Evolutionary conservation across 2,113 vertebrate species (phyloP), one percentile per base, ranked within the genome.

Genomic region (Spheniscus mendiculus): DNA sequence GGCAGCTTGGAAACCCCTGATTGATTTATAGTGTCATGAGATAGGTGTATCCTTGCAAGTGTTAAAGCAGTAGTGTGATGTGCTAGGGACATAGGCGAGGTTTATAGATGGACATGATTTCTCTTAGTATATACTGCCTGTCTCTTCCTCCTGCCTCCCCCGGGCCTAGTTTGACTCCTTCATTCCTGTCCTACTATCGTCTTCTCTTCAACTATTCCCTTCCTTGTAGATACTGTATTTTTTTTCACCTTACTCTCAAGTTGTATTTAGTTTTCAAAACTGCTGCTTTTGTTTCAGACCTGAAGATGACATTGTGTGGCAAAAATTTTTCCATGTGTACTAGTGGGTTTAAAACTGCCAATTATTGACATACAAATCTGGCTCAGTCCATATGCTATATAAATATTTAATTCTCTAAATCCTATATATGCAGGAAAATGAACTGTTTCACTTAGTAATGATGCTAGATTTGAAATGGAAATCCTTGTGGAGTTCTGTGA

Each of bases 251-350:
- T 21, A 6, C 6, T 65, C 15, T 20, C 2, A 6, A 27, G 25
- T 15, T 44, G 2, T 20, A 5, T n/a, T 78, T 47, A 23, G 20
- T 82, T 90, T 73, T 74, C 26, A 53, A 30, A 92, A 40, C 14
- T 27, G 22, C 72, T 87, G 38, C 19, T 80, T 88, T 80, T 36
- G 4, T 79, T 79, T 67, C 30, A 52, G 56, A 29, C 50, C 20
- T 38, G 42, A 66, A 47, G 53, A 49, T 18, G 50, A 85, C 10
- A 0, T 26, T 61, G 19, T 58, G 13, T 81, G 21, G 36, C 45
- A 34, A 19, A 2, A 4, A 1, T 25, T 47, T 74, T 78, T 38
- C 18, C 1, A 0, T 23, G 34, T 42, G 11, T 85, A 15, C 6
- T 30, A 10, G 11, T 45, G 66, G 20, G 30, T 71, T 78, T 58